Conservation (phyloP, 1,140 invertebrate species). For the honey bee (Apis mellifera) region DNA sequence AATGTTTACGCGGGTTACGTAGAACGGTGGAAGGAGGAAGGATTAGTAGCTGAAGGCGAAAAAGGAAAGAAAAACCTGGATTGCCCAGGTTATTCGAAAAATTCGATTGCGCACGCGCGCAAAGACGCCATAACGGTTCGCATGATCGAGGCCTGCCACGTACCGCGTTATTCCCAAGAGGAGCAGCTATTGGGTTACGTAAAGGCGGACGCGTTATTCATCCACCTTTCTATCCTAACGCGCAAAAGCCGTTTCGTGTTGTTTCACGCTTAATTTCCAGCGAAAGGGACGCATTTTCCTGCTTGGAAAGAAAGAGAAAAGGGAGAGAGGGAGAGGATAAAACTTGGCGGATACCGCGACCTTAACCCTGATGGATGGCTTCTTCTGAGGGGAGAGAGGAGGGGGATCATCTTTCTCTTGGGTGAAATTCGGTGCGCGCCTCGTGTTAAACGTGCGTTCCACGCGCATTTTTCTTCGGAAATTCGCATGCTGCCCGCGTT, state of each 20-base stretch:
- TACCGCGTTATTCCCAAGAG: background rate
- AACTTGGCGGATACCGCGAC: background rate
- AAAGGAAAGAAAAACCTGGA: no score
- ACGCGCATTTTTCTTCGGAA: background rate
- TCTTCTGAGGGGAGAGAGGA: no score
- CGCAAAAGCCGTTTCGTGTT: background rate
- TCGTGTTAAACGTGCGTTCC: background rate
- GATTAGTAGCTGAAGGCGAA: no score
- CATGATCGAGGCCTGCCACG: background rate
- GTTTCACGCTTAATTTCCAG: background rate
- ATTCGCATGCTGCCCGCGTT: constrained; percentile 13
- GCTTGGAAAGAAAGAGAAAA: no score
- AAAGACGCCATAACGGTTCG: no score
- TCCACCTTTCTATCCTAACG: background rate
- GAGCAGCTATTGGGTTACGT: background rate
- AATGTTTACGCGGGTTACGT: no score
- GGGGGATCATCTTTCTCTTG: no score
- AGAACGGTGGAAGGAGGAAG: no score
- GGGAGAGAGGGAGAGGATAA: no score
- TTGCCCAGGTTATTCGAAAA: no score
- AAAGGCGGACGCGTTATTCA: background rate
- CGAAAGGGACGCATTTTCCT: background rate
- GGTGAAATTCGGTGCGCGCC: background rate
- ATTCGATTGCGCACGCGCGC: no score
- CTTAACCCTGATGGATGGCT: constrained; percentile 25